Base-by-base conservation (phyloP, 1,140 invertebrate genomes). In the Zaprionus tsacasi region DNA sequence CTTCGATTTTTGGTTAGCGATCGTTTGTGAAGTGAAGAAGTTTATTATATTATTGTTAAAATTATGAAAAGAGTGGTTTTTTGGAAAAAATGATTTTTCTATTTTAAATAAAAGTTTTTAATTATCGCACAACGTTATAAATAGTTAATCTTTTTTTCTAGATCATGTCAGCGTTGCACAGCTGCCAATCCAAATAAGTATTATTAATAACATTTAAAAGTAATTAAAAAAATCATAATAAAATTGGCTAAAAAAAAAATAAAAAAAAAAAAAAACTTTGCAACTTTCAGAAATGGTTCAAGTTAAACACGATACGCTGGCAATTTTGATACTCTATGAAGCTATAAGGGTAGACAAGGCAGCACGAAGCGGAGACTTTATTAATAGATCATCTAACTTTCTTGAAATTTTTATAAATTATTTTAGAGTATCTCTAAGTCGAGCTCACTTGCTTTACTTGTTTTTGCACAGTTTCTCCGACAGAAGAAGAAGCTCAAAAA, bases 401-500 rank as follows among this genome's bases (percentile, higher is more conserved):
- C 27, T 3, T 2, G 0, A 6, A 5, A 0, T 30, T 30, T 30
- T 30, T 30, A 30, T 30, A 2, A 30, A 30, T 30, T 6, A 6
- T n/a, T 40, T 40, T 5, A 40, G 38, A n/a, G 38, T 12, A 40
- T 40, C 38, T 50, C 4, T 10, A 36, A 69, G 33, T 36, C 57
- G 17, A 60, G 57, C 68, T 57, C 56, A 15, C 40, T 45, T 6
- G n/a, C n/a, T 61, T 27, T 15, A 38, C 36, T 55, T 52, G 63
- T 35, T 52, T 43, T 67, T 66, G 59, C 40, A 21, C 12, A 33
- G 43, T 12, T 64, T 38, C n/a, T 21, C 12, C 15, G n/a, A 27
- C 63, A 79, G 61, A 65, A 35, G 43, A 45, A 36, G n/a, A 21
- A 21, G 45, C 56, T 61, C 21, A 61, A 65, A 43, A 55, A n/a